A percentile compares a stretch with the other conserved stretches of the same genome.
phyloP scores from a whole-genome alignment of 2,113 vertebrate species.

The Dascyllus trimaculatus region DNA sequence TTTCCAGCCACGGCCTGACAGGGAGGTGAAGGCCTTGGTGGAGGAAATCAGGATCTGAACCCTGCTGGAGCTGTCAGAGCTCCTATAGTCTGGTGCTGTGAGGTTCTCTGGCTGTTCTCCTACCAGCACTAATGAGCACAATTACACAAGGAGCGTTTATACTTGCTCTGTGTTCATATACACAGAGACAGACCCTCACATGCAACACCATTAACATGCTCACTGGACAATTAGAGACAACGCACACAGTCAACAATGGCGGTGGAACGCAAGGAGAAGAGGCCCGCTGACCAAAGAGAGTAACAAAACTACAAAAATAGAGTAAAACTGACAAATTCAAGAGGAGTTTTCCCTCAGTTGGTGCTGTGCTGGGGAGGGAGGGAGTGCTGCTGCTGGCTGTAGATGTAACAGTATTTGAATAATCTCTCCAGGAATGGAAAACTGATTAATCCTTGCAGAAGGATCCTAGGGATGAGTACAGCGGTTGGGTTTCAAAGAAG shows the following conservation, averaged over 20 bases:
- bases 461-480: slow-evolving; percentile 73
- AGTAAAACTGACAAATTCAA: not conserved
- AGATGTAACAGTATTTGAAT: slow-evolving; percentile 80
- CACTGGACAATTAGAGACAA: slow-evolving; percentile 1
- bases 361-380: slow-evolving; percentile 9
- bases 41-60: slow-evolving; percentile 48
- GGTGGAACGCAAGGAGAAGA: not conserved
- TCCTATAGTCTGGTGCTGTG: slow-evolving; percentile 27
- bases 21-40: slow-evolving; percentile 43
- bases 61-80: slow-evolving; percentile 62
- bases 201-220: slow-evolving; percentile 2
- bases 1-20: too few relatives aligned
- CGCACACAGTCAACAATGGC: not conserved
- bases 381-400: slow-evolving; percentile 51
- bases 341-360: not conserved
- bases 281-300: not conserved
- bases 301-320: not conserved
- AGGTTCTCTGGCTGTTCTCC: slow-evolving; percentile 50
- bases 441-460: slow-evolving; percentile 82
- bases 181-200: slow-evolving; percentile 22
- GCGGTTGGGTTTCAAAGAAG: slow-evolving; percentile 49
- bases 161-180: slow-evolving; percentile 26
- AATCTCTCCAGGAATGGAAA: slow-evolving; percentile 85
- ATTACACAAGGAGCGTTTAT: slow-evolving; percentile 67
- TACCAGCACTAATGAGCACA: slow-evolving; percentile 63